phyloP scores from a whole-genome alignment of 2,113 vertebrate species.

The Stegastes partitus region DNA sequence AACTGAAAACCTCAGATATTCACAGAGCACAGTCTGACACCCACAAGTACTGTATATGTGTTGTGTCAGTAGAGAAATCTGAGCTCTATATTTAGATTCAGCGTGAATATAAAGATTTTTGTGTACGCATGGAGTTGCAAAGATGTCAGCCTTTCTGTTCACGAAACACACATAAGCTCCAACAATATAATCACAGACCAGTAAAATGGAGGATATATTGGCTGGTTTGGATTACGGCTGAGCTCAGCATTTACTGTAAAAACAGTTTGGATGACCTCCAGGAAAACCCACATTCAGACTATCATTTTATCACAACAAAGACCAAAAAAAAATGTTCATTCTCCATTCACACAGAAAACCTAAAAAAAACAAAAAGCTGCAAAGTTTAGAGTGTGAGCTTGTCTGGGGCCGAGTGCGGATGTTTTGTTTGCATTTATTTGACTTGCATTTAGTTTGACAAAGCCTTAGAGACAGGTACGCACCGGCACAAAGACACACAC shows the following conservation, averaged over 20 bases:
- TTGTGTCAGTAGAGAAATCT: neutral
- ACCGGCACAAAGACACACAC: conserved; percentile 35
- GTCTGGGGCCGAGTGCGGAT: conserved; percentile 18
- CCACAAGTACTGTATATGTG: too few species aligned
- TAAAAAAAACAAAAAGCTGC: conserved; percentile 24
- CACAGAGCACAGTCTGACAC: too few species aligned
- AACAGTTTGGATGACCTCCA: conserved; percentile 33
- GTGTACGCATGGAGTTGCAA: neutral
- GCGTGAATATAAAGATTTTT: neutral
- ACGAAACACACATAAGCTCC: neutral
- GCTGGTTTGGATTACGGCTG: conserved; percentile 10
- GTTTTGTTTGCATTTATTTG: conserved; percentile 61
- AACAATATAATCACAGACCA: conserved; percentile 5
- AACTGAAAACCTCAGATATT: neutral
- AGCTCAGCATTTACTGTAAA: conserved; percentile 39
- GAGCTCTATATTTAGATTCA: conserved; percentile 2
- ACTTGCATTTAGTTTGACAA: conserved; percentile 57
- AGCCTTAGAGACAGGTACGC: conserved; percentile 37
- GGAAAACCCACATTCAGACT: conserved; percentile 6
- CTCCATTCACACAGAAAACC: conserved; percentile 15
- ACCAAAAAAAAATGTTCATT: conserved; percentile 15
- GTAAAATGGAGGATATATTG: conserved; percentile 15
- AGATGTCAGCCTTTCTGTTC: neutral
- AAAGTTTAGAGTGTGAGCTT: conserved; percentile 5
- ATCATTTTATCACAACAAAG: conserved; percentile 19